Conservation (phyloP, 2,113 vertebrate species). For the Herpailurus yagouaroundi region DNA sequence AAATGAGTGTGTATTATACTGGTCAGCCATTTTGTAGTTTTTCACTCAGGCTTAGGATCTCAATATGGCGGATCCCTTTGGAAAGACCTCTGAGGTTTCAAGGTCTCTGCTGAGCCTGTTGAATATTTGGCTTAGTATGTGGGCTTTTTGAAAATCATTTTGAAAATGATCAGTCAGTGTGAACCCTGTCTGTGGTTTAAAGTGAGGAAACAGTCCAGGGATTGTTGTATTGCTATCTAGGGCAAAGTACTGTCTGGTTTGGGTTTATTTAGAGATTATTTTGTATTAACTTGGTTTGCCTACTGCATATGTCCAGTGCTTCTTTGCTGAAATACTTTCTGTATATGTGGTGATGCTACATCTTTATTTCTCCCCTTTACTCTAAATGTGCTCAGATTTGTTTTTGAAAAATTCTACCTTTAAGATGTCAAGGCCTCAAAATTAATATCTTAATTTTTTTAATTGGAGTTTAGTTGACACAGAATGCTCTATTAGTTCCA, state of each 20-base stretch:
- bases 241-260: background rate
- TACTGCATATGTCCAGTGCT: background rate
- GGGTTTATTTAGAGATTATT: background rate
- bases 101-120: background rate
- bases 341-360: background rate
- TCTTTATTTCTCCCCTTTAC: background rate
- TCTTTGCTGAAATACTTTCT: background rate
- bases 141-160: background rate
- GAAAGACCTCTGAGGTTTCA: background rate
- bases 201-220: background rate
- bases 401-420: background rate
- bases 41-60: background rate
- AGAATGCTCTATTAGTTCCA: background rate
- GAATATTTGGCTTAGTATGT: background rate
- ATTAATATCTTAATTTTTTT: background rate
- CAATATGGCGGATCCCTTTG: background rate
- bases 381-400: background rate
- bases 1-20: background rate
- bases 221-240: background rate
- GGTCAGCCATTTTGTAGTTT: constrained; percentile 26
- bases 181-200: background rate
- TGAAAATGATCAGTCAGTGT: background rate
- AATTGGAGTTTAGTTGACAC: background rate
- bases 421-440: background rate
- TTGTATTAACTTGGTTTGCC: background rate